Conservation (phyloP, 2,113 vertebrate genomes). For the Etia nguti region DNA sequence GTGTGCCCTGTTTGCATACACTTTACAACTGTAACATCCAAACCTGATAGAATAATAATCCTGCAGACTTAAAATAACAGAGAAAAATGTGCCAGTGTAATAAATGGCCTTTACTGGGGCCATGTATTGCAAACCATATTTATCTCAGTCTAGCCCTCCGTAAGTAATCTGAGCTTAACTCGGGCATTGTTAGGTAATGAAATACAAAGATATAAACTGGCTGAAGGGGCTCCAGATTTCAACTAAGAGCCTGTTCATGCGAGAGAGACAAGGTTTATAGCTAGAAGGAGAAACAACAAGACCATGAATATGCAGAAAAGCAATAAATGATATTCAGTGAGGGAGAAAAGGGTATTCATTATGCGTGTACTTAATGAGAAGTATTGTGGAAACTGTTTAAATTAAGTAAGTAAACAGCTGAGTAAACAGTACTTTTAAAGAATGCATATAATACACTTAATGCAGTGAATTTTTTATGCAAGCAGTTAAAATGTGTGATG, state of each 20-base stretch:
- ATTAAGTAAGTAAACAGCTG: neutral
- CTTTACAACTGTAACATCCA: neutral
- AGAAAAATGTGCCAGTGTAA: neutral
- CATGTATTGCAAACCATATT: neutral
- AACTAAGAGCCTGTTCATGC: neutral
- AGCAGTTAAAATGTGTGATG: neutral
- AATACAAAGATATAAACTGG: neutral
- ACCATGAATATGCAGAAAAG: neutral
- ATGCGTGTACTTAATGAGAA: neutral
- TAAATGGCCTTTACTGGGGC: neutral
- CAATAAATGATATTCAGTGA: neutral
- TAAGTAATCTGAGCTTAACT: neutral
- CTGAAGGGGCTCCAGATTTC: neutral
- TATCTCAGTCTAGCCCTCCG: neutral
- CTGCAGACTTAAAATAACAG: neutral
- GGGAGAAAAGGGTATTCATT: neutral
- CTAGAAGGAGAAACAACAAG: neutral
- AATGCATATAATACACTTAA: neutral
- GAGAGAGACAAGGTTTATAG: fast-evolving
- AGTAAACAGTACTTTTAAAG: neutral
- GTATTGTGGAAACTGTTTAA: neutral
- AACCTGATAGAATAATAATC: neutral
- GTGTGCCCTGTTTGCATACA: neutral
- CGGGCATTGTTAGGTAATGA: neutral
- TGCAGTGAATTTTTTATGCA: neutral